Evolutionary conservation across 1,140 invertebrate genomes (phyloP).

Genomic region (Habropoda laboriosa): DNA sequence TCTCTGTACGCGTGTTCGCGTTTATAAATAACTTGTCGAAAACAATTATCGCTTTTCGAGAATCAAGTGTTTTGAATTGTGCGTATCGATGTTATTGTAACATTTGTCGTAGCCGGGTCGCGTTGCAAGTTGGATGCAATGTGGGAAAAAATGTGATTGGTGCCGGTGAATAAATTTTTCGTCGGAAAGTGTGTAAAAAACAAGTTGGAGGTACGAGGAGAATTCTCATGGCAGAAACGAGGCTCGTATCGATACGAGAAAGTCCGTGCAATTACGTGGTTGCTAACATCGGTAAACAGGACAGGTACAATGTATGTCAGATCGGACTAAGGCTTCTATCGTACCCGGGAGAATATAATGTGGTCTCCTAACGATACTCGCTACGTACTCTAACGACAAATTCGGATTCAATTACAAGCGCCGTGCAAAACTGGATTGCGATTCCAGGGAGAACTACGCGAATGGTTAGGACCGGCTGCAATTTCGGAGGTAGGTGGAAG

Average conservation of each 20-base stretch:
- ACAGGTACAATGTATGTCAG: slow-evolving; percentile 32
- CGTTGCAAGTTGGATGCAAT: too few species aligned
- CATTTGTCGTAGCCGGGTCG: too few species aligned
- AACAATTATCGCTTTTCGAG: too few species aligned
- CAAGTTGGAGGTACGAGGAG: not conserved
- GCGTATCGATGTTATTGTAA: too few species aligned
- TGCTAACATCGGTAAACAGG: slow-evolving; percentile 47
- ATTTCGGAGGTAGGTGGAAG: slow-evolving; percentile 17
- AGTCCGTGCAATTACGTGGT: slow-evolving; percentile 51
- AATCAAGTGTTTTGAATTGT: too few species aligned
- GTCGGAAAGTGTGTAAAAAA: too few species aligned
- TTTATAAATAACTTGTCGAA: too few species aligned
- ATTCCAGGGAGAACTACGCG: not conserved
- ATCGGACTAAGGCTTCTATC: slow-evolving; percentile 42
- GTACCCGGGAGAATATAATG: slow-evolving; percentile 58
- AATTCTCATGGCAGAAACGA: slow-evolving; percentile 7
- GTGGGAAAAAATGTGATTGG: too few species aligned
- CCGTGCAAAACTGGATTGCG: slow-evolving; percentile 21
- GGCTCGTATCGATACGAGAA: slow-evolving; percentile 36
- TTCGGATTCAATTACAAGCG: slow-evolving; percentile 58
- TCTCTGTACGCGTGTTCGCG: too few species aligned
- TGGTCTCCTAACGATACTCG: slow-evolving; percentile 58
- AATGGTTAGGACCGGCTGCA: not conserved
- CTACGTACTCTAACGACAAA: slow-evolving; percentile 54
- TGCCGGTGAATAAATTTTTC: too few species aligned